Conservation (phyloP, 2,113 vertebrate species). For the Cricetomys ansorgei region DNA sequence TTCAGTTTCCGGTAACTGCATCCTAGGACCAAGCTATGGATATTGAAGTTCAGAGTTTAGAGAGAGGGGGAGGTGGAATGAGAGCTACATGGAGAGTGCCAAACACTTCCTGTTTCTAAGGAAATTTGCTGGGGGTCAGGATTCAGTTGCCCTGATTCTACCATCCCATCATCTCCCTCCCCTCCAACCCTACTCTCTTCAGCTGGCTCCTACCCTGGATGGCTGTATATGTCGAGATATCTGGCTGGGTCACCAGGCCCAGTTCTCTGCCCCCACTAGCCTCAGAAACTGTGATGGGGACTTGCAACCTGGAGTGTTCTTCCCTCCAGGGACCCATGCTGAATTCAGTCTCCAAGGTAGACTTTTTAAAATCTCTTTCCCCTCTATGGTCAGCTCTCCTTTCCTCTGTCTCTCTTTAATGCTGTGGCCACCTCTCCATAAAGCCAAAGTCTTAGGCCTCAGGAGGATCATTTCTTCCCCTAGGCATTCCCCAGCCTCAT, state of each 20-base stretch:
- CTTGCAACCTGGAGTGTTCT: constrained; percentile 82
- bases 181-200: background rate
- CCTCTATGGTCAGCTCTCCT: background rate
- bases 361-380: background rate
- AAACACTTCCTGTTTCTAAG: background rate
- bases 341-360: constrained; percentile 70
- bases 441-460: constrained; percentile 10
- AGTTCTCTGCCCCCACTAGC: background rate
- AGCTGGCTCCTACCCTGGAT: constrained; percentile 89
- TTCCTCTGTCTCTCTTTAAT: background rate
- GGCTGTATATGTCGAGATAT: constrained; percentile 86
- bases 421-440: background rate
- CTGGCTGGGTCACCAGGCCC: constrained; percentile 89
- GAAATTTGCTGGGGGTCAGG: background rate
- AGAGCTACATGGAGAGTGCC: background rate
- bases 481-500: constrained; percentile 67
- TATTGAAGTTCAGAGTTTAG: background rate
- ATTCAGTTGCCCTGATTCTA: background rate
- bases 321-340: constrained; percentile 80
- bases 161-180: background rate
- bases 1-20: constrained; percentile 85
- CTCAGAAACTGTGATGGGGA: constrained; percentile 33
- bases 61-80: background rate
- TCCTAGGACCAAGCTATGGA: background rate
- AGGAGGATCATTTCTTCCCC: background rate